Evolutionary conservation across 2,797 vertebrate genomes (phyloP).

Genomic region (Acipenser ruthenus): DNA sequence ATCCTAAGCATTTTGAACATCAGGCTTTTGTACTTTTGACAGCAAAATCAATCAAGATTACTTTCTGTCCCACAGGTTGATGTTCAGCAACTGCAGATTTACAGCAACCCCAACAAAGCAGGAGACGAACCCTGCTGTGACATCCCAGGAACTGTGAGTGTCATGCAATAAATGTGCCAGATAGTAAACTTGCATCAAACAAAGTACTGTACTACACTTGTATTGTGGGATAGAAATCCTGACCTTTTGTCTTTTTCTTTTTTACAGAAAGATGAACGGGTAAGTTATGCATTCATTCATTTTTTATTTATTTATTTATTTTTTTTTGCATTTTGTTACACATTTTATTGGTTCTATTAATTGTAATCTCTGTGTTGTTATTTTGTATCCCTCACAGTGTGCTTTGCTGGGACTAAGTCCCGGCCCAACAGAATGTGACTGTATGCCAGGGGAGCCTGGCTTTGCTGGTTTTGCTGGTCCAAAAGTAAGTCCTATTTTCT

Average conservation of each 20-base stretch:
- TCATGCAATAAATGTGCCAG: no score
- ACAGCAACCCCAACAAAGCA: background rate
- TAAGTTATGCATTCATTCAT: constrained; percentile 12
- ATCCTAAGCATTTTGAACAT: no score
- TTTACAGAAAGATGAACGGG: constrained; percentile 12
- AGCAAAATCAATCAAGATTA: no score
- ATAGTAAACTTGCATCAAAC: no score
- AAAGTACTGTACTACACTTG: background rate
- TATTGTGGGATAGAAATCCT: background rate
- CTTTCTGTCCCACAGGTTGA: constrained; percentile 5
- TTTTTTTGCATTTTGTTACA: no score
- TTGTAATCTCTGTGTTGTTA: background rate
- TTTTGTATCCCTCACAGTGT: constrained; percentile 10
- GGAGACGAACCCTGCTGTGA: constrained; percentile 21
- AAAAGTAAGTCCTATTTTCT: constrained; percentile 43
- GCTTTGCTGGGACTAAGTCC: constrained; percentile 28
- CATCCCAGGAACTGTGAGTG: constrained; percentile 18
- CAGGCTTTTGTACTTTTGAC: no score
- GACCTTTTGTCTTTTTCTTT: constrained; percentile 7
- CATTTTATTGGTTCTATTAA: no score
- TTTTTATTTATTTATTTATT: no score
- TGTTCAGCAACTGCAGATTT: constrained; percentile 20
- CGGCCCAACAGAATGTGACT: constrained; percentile 51
- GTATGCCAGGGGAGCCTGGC: constrained; percentile 53
- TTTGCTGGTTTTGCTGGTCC: constrained; percentile 55